These are phyloP conservation scores for Drosophila melanosoma DNA, from an alignment of 2,888 invertebrate species.

Conservation along the genomic window DNA sequence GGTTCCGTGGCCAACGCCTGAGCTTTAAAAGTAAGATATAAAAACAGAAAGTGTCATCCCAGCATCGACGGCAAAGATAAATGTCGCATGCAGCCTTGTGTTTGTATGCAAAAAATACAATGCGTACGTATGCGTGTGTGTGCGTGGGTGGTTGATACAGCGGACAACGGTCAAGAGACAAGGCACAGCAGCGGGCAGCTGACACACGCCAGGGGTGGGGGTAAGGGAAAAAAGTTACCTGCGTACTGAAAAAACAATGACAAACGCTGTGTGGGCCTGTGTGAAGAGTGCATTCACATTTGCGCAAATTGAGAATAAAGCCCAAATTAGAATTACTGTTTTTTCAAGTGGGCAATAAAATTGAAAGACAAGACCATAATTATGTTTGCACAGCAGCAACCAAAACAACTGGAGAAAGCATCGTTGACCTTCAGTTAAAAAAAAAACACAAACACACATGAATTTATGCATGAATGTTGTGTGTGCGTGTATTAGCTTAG, in stretches of 20 bases:
- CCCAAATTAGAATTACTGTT: slow-evolving; percentile 50
- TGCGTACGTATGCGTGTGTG: slow-evolving; percentile 2
- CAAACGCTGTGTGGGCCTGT: slow-evolving; percentile 9
- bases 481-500: not conserved
- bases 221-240: slow-evolving; percentile 31
- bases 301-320: slow-evolving; percentile 41
- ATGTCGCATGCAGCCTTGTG: slow-evolving; percentile 31
- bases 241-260: slow-evolving; percentile 27
- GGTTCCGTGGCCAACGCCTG: not conserved
- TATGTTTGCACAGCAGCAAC: slow-evolving; percentile 61
- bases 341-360: slow-evolving; percentile 58
- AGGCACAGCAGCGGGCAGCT: slow-evolving; percentile 37
- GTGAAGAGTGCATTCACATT: slow-evolving; percentile 53
- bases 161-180: slow-evolving; percentile 8
- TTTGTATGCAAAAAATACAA: slow-evolving; percentile 14
- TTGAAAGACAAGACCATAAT: slow-evolving; percentile 50
- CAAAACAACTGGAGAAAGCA: slow-evolving; percentile 61
- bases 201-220: slow-evolving; percentile 53
- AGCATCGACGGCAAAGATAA: slow-evolving; percentile 16
- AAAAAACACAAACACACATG: slow-evolving; percentile 8
- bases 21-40: not conserved
- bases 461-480: not conserved
- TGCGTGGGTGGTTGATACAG: slow-evolving; percentile 52
- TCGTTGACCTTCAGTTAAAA: slow-evolving; percentile 57
- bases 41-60: slow-evolving; percentile 8